Evolutionary conservation across 2,113 vertebrate species (phyloP), one percentile per base, ranked within the genome.

Genomic region (Macheiramphus alcinus): DNA sequence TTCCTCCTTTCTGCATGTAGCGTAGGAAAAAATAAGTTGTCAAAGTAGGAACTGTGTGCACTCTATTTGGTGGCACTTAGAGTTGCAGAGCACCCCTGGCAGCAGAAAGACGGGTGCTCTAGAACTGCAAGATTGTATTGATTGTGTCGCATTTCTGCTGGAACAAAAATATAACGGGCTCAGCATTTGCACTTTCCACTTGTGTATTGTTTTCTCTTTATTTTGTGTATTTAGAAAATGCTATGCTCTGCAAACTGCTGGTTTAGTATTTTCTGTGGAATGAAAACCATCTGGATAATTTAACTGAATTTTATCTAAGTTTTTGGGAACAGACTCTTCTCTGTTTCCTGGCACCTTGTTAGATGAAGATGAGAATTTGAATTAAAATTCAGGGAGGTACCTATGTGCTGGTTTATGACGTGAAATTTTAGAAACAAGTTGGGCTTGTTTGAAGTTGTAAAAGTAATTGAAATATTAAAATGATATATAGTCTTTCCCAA

Each of bases 221-320:
- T 96, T 97, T 97, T 96, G 92, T 95, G 90, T 95, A 91, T 97
- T 97, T 97, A 86, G 96, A 96, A 93, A 97, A 96, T 55, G 90
- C 83, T 87, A 13, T 93, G 86, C 82, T 65, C 86, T 82, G 93
- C 95, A 95, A 97, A 95, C 80, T 93, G 96, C 94, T 97, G 80
- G 59, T 82, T 94, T 94, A 66, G 93, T 94, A 48, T 94, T 95
- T 97, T 95, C 93, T 93, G 61, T 95, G 94, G 97, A 98, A 97
- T 96, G 95, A 92, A 94, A 97, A 96, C 85, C 79, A 97, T 97
- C 91, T 97, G 94, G 94, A 42, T 91, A 90, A 96, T 96, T 97
- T 96, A 79, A 90, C 86, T 72, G 82, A 88, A 93, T 96, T 96
- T 93, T 94, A 89, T 88, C 1, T 0, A 93, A 86, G 76, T 68